Evolutionary conservation across 2,888 invertebrate species (phyloP).

Genomic region (Lysandra bellargus): DNA sequence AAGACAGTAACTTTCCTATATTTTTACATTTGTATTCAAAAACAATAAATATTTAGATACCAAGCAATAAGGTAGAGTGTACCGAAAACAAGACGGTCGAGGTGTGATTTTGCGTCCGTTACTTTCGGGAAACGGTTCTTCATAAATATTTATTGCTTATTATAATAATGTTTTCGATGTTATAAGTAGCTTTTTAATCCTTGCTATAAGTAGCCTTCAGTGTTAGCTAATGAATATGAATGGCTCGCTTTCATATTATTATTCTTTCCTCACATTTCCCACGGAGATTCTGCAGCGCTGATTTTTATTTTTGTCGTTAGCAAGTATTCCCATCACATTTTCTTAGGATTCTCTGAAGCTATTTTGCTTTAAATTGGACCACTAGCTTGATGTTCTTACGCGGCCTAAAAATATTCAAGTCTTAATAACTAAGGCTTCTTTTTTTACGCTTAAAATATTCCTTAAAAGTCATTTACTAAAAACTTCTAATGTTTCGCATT

Average conservation of each 20-base stretch:
- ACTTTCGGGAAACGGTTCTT: not conserved
- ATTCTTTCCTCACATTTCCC: conserved; percentile 19
- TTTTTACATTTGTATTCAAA: not conserved
- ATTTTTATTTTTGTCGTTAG: conserved; percentile 20
- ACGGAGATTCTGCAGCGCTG: conserved; percentile 11
- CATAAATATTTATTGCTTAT: conserved; percentile 15
- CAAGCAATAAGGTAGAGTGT: not conserved
- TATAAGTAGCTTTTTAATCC: conserved; percentile 22
- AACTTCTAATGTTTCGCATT: not conserved
- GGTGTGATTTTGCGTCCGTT: not conserved
- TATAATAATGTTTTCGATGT: conserved; percentile 11
- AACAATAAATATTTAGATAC: not conserved
- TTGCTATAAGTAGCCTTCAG: conserved; percentile 14
- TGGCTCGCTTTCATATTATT: conserved; percentile 11
- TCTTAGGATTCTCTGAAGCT: not conserved
- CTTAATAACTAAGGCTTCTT: not conserved
- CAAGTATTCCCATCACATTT: conserved; percentile 6
- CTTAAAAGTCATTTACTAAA: not conserved
- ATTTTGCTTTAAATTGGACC: not conserved
- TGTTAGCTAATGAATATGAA: conserved; percentile 23
- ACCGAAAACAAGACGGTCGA: not conserved
- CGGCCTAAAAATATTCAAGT: not conserved
- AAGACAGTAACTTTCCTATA: not conserved
- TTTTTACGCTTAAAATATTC: not conserved
- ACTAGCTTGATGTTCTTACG: not conserved